Conservation (phyloP, 1,140 invertebrate species). For the Drosophila ambigua region DNA sequence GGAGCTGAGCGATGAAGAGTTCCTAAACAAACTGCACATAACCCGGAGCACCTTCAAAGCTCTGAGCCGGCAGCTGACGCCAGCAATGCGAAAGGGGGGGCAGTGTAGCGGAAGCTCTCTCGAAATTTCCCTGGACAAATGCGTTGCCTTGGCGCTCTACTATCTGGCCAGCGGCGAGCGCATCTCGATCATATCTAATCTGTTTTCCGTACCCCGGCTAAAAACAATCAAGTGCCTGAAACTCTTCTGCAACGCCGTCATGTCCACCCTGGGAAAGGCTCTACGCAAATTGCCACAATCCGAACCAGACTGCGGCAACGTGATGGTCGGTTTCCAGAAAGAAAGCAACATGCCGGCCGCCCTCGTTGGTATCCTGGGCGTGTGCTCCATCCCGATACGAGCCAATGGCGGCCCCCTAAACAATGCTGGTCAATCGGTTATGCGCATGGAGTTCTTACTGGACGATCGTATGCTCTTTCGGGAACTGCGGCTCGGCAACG, state of each 20-base stretch:
- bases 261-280: slow-evolving; percentile 51
- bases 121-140: slow-evolving; percentile 44
- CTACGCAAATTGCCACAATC: slow-evolving; percentile 55
- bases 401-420: slow-evolving; percentile 22
- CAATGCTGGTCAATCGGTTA: neutral
- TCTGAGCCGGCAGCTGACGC: slow-evolving; percentile 55
- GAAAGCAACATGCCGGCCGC: slow-evolving; percentile 72
- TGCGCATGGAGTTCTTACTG: slow-evolving; percentile 66
- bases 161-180: slow-evolving; percentile 68
- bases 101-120: slow-evolving; percentile 17
- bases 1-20: slow-evolving; percentile 50
- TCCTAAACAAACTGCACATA: slow-evolving; percentile 64
- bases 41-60: slow-evolving; percentile 59
- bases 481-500: slow-evolving; percentile 55
- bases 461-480: slow-evolving; percentile 74
- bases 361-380: slow-evolving; percentile 61
- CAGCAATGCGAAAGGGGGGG: slow-evolving; percentile 35
- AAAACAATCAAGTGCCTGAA: slow-evolving; percentile 52
- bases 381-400: slow-evolving; percentile 63
- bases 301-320: slow-evolving; percentile 50
- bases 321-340: slow-evolving; percentile 54
- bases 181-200: slow-evolving; percentile 49
- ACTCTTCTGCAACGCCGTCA: slow-evolving; percentile 66
- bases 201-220: slow-evolving; percentile 54
- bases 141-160: slow-evolving; percentile 64